Conservation (phyloP, 2,113 vertebrate species). For the Falco punctatus region DNA sequence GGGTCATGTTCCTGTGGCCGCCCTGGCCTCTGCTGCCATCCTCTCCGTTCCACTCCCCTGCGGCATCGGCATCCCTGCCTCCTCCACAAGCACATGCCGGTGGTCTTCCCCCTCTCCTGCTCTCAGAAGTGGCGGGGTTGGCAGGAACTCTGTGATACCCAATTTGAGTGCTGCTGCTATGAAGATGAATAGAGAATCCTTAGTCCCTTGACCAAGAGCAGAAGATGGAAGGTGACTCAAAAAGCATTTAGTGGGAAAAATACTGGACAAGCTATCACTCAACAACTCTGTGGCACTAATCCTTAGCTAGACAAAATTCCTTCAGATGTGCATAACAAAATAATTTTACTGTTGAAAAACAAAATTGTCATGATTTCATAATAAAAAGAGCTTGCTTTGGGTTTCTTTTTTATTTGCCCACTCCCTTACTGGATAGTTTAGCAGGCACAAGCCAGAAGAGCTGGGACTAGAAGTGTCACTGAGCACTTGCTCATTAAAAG, state of each 20-base stretch:
- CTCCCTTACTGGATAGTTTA: background rate
- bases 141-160: background rate
- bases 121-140: background rate
- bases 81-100: background rate
- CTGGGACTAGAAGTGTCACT: background rate
- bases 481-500: background rate
- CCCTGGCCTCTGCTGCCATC: rapidly evolving
- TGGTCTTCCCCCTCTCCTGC: background rate
- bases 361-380: background rate
- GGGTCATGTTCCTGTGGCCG: background rate
- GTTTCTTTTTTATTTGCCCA: background rate
- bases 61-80: background rate
- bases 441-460: background rate
- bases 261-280: background rate
- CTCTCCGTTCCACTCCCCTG: background rate
- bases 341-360: background rate
- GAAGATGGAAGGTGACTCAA: background rate
- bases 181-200: background rate
- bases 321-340: background rate
- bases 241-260: background rate
- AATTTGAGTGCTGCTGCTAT: background rate
- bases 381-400: background rate
- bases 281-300: background rate
- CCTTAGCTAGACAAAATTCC: background rate
- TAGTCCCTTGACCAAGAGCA: background rate